Evolutionary conservation across 1,140 invertebrate genomes (phyloP).

Genomic region (Neoseiulus cucumeris): DNA sequence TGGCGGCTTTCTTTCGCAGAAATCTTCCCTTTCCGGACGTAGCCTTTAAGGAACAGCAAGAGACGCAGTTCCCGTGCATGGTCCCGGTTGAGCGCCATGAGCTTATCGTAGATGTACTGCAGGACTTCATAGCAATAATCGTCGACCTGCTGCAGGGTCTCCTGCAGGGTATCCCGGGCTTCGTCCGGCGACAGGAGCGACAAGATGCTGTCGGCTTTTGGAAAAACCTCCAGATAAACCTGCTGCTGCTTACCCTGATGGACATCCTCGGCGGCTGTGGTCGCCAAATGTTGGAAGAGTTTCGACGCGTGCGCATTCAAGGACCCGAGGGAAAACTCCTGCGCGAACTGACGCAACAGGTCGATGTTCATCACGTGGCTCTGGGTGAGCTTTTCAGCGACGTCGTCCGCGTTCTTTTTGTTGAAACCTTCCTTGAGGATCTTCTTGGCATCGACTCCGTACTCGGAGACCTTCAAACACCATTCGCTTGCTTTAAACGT

Average conservation of each 20-base stretch:
- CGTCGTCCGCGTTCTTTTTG: neutral
- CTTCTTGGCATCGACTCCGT: neutral
- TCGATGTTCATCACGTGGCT: neutral
- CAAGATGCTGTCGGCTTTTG: neutral
- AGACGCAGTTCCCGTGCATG: neutral
- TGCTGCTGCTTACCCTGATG: neutral
- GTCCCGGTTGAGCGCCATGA: neutral
- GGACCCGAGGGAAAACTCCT: neutral
- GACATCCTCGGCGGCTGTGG: neutral
- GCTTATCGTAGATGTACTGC: neutral
- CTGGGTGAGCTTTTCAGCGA: conserved; percentile 7
- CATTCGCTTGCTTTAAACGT: conserved; percentile 5
- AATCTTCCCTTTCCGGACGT: neutral
- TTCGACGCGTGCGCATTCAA: conserved; percentile 2
- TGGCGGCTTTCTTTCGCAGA: neutral
- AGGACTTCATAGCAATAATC: neutral
- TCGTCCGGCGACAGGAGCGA: neutral
- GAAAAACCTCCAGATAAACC: neutral
- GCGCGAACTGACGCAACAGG: neutral
- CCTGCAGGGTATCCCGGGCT: neutral
- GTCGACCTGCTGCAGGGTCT: neutral
- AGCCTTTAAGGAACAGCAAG: neutral
- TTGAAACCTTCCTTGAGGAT: conserved; percentile 2
- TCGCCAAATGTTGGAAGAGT: neutral
- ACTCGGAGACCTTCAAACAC: neutral